Evolutionary conservation across 2,797 vertebrate genomes (phyloP).

Genomic region (Chloroceryle amazona): DNA sequence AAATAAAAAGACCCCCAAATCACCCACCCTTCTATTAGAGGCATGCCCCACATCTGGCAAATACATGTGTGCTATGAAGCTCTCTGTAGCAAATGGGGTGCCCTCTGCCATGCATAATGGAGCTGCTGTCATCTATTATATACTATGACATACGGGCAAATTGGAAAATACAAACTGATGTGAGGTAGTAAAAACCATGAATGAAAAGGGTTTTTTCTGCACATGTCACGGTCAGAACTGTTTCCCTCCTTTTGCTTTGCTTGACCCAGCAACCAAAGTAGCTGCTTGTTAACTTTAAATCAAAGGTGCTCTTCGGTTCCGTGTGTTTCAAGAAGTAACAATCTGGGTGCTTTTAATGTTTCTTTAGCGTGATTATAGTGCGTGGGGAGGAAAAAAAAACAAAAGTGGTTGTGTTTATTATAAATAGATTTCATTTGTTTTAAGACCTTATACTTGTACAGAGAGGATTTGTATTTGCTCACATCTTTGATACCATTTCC

Average conservation of each 20-base stretch:
- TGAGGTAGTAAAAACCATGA: not conserved
- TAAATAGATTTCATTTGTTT: not conserved
- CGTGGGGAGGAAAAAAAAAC: too few species aligned
- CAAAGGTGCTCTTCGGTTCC: not conserved
- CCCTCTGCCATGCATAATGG: not conserved
- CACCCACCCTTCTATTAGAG: not conserved
- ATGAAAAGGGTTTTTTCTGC: conserved; percentile 6
- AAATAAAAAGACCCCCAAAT: not conserved
- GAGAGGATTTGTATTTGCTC: not conserved
- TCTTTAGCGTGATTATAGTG: not conserved
- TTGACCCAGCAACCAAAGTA: conserved; percentile 15
- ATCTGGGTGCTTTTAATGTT: not conserved
- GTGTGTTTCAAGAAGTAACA: not conserved
- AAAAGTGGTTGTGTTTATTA: not conserved
- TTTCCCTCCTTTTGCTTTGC: not conserved
- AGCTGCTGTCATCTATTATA: conserved; percentile 13
- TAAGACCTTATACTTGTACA: not conserved
- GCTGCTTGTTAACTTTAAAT: not conserved
- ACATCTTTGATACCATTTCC: not conserved
- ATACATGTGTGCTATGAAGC: not conserved
- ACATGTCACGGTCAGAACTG: not conserved
- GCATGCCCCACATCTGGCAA: not conserved
- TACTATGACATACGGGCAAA: not conserved
- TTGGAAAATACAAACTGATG: conserved; percentile 18
- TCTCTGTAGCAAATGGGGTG: not conserved